These are phyloP conservation scores for Eucidaris tribuloides DNA, from an alignment of 35 echinoderm and acorn worm species.

Conservation along the genomic window DNA sequence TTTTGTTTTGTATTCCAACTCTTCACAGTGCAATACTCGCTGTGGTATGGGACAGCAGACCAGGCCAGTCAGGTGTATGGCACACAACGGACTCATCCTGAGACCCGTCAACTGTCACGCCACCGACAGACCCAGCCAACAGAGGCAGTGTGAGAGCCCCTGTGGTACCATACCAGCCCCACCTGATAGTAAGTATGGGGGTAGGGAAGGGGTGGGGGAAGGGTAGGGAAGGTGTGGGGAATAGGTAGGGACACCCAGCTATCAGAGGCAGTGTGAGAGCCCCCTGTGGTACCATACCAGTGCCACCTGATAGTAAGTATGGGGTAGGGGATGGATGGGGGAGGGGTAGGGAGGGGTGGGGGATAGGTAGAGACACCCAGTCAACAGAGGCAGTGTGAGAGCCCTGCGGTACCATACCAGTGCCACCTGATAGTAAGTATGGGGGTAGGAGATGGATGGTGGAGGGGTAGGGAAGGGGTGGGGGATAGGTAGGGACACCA, in stretches of 20 bases:
- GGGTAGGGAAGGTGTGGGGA: background rate
- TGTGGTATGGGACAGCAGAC: constrained; percentile 76
- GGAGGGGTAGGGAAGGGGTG: background rate
- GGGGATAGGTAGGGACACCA: background rate
- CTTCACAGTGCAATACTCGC: constrained; percentile 63
- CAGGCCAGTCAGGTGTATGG: constrained; percentile 55
- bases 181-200: constrained; percentile 71
- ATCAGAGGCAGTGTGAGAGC: background rate
- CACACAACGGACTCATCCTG: constrained; percentile 55
- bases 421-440: background rate
- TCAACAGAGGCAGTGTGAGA: constrained; percentile 59
- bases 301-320: background rate
- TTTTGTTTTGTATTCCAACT: background rate
- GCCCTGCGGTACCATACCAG: background rate
- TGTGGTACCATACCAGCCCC: constrained; percentile 49
- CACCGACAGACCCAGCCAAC: constrained; percentile 20
- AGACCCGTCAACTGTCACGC: constrained; percentile 42
- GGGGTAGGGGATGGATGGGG: background rate
- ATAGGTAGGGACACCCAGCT: background rate
- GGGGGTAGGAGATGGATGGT: background rate
- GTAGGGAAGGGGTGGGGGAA: background rate
- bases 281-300: background rate
- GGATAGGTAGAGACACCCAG: background rate
- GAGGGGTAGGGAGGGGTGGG: background rate
- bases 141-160: constrained; percentile 62